Percentiles rank a stretch among this genome's conserved stretches.
Conservation (phyloP, 1,140 invertebrate genomes). For the Drosophila nebulosa region DNA sequence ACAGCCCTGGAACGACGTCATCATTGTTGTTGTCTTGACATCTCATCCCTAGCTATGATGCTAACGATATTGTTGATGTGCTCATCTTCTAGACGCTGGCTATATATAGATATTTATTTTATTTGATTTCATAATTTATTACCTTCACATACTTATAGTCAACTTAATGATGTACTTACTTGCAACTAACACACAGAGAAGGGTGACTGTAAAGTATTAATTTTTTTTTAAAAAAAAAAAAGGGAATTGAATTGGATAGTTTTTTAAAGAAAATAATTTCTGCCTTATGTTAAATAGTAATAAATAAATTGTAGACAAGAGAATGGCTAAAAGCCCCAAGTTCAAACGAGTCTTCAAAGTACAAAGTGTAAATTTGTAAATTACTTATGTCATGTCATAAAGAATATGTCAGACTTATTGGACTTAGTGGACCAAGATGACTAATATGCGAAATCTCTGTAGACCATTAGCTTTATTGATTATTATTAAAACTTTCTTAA, state of each 20-base stretch:
- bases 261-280: background rate
- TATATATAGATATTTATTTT: conserved; percentile 56
- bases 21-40: conserved; percentile 26
- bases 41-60: conserved; percentile 3
- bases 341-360: too few relatives aligned
- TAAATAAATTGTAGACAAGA: too few relatives aligned
- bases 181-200: conserved; percentile 7
- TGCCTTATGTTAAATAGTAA: too few relatives aligned
- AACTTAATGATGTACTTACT: conserved; percentile 31
- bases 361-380: too few relatives aligned
- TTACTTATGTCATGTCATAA: too few relatives aligned
- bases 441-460: too few relatives aligned
- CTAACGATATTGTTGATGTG: conserved; percentile 30
- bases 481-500: too few relatives aligned
- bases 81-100: conserved; percentile 49
- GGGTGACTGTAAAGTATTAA: conserved; percentile 10
- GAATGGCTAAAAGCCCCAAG: too few relatives aligned
- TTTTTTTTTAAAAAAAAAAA: background rate
- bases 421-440: too few relatives aligned
- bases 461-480: too few relatives aligned
- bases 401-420: too few relatives aligned
- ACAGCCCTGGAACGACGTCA: conserved; percentile 15
- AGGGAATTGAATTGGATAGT: background rate
- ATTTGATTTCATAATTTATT: conserved; percentile 55
- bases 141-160: conserved; percentile 48